Base-by-base conservation (phyloP, 1,140 invertebrate genomes). In the Bactericera cockerelli region DNA sequence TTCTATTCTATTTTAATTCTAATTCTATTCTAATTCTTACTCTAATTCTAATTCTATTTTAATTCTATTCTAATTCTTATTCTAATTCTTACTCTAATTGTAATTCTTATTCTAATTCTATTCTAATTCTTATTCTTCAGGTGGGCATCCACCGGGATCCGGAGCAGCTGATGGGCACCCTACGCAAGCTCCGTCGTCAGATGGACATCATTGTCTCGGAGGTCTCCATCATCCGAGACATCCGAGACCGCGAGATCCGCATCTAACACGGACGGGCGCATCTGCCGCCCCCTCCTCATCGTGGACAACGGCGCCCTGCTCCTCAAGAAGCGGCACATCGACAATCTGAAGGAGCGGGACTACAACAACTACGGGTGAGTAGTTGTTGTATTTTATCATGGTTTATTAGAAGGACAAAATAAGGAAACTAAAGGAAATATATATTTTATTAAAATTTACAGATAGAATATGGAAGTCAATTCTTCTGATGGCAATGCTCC, bases 161-260 rank as follows among this genome's bases (percentile, higher is more conserved):
- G 11, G 95, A 99, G 75, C 93, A 97, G 70, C 74, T 99, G 60
- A 99, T 99, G 93, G 86, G 84, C 14, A 99, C 96, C 2, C 74
- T 99, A 22, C 77, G 93, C 42, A 98, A 98, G 77, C 74, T 99
- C 2, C 77, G 96, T 70, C 81, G 96, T 65, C 93, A 98, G 74
- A 98, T 99, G 94, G 96, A 99, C 69, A 98, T 99, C 67, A 97
- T 99, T 71, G 95, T 99, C 16, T 96, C 93, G 24, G 96, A 99
- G 79, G 91, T 95, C 59, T 97, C 93, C 8, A 98, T 98, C 92
- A 93, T 98, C 63, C 79, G 95, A 65, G 95, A 98, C 57, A 98
- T 98, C 69, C 79, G 93, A 65, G 95, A 99, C 73, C 79, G 93
- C 66, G 96, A 99, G 76, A 98, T 99, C 65, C 80, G 94, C 67